Percentiles rank a stretch among this genome's conserved stretches.
These are phyloP conservation scores for Aspidapion aeneum DNA, from an alignment of 2,888 invertebrate genomes.

Conservation along the genomic window DNA sequence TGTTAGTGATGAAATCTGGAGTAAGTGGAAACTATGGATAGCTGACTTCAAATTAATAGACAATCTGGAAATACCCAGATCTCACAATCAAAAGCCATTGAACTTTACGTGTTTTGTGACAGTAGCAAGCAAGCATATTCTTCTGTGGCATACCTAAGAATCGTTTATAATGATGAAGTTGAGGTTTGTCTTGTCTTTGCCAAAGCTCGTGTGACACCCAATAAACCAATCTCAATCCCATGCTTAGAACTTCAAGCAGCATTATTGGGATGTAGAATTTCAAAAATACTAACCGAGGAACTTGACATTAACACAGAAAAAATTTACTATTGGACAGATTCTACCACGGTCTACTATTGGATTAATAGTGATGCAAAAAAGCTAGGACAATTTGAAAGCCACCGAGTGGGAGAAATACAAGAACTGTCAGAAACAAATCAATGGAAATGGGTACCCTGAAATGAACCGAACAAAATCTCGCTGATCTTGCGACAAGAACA, in stretches of 20 bases:
- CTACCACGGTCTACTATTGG: conserved; percentile 31
- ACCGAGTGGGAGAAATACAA: neutral
- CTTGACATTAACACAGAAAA: conserved; percentile 20
- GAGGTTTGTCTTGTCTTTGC: no score
- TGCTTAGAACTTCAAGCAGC: conserved; percentile 29
- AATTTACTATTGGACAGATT: conserved; percentile 32
- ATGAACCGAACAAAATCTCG: neutral
- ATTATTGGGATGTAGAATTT: neutral
- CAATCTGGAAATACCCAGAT: no score
- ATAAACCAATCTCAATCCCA: conserved; percentile 26
- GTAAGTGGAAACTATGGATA: no score
- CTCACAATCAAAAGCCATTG: no score
- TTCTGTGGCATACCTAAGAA: neutral
- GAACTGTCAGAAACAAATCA: neutral
- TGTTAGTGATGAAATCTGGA: no score
- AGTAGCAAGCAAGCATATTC: neutral
- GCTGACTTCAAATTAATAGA: no score
- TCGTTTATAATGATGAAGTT: neutral
- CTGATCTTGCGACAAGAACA: neutral
- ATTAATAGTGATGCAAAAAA: conserved; percentile 23
- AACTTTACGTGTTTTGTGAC: no score
- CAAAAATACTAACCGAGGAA: conserved; percentile 20
- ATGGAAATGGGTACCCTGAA: neutral
- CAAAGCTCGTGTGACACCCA: neutral
- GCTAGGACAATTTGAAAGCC: neutral